A percentile compares a stretch with the other conserved stretches of the same genome.
These are phyloP conservation scores for Acrobeloides nanus DNA, from an alignment of 2,888 invertebrate genomes.

Conservation along the genomic window DNA sequence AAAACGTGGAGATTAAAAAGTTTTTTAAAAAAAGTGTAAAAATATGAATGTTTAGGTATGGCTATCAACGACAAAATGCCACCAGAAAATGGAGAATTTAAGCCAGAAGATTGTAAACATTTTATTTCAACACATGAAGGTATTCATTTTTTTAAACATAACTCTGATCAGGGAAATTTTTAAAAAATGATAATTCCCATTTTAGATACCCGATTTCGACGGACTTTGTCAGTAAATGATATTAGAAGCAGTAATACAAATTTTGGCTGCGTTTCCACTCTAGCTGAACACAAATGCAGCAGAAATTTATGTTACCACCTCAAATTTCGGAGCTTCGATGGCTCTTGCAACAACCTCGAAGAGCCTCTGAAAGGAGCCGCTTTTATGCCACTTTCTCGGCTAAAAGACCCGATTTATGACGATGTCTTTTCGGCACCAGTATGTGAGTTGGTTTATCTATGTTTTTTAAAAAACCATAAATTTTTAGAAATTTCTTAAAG, in stretches of 20 bases:
- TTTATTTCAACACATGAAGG: slow-evolving; percentile 51
- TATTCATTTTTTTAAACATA: too few relatives aligned
- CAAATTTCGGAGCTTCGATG: slow-evolving; percentile 48
- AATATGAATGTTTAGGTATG: slow-evolving; percentile 25
- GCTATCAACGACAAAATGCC: slow-evolving; percentile 28
- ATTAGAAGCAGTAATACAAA: slow-evolving; percentile 46
- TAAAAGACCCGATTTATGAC: slow-evolving; percentile 49
- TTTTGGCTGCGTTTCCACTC: slow-evolving; percentile 46
- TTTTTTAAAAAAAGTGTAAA: too few relatives aligned
- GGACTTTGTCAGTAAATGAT: slow-evolving; percentile 47
- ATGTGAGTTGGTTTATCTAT: slow-evolving; percentile 31
- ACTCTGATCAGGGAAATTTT: too few relatives aligned
- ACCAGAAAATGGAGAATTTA: slow-evolving; percentile 35
- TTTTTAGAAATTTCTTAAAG: too few relatives aligned
- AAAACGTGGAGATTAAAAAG: too few relatives aligned
- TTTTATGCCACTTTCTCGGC: slow-evolving; percentile 44
- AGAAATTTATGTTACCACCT: slow-evolving; percentile 49
- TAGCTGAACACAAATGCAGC: slow-evolving; percentile 38
- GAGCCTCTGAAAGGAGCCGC: slow-evolving; percentile 47
- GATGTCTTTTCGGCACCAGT: slow-evolving; percentile 50
- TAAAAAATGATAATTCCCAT: too few relatives aligned
- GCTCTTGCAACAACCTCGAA: slow-evolving; percentile 51
- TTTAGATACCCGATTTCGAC: slow-evolving; percentile 23
- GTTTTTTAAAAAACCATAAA: too few relatives aligned
- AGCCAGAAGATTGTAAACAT: slow-evolving; percentile 45